These are phyloP conservation scores for Tenualosa thibaudeaui DNA, from an alignment of 2,797 vertebrate species.

Conservation along the genomic window DNA sequence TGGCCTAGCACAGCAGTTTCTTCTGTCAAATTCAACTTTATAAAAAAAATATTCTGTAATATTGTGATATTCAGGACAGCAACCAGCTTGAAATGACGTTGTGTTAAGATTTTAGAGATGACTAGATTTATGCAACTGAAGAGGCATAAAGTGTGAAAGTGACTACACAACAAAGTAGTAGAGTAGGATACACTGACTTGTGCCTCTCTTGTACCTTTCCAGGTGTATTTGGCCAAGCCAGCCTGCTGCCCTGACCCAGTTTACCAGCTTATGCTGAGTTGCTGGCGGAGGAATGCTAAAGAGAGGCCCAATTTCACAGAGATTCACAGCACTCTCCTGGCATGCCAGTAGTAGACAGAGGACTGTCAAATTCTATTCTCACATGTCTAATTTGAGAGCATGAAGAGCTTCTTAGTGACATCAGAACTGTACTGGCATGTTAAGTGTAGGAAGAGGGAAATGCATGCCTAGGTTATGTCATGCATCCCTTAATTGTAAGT, in stretches of 20 bases:
- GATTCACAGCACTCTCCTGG: conserved; percentile 81
- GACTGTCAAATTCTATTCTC: neutral
- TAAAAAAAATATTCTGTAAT: neutral
- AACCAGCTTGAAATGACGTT: neutral
- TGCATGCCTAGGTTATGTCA: conserved; percentile 8
- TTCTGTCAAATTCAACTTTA: neutral
- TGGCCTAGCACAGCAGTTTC: neutral
- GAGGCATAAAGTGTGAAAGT: no score
- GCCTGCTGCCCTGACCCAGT: conserved; percentile 82
- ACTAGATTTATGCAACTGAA: no score
- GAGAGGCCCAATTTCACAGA: conserved; percentile 90
- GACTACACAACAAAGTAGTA: neutral
- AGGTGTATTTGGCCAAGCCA: conserved; percentile 91
- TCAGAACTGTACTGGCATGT: neutral
- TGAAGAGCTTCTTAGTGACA: neutral
- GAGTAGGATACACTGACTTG: neutral
- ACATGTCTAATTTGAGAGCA: conserved; percentile 1
- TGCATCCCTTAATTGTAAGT: neutral
- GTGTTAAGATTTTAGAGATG: no score
- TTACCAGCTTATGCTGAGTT: conserved; percentile 92
- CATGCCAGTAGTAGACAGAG: conserved; percentile 64
- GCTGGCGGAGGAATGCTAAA: conserved; percentile 93
- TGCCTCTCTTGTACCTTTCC: conserved; percentile 16
- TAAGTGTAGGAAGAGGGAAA: neutral
- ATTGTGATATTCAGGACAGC: neutral